Conservation (phyloP, 1,140 invertebrate species). For the Daktulosphaira vitifoliae region DNA sequence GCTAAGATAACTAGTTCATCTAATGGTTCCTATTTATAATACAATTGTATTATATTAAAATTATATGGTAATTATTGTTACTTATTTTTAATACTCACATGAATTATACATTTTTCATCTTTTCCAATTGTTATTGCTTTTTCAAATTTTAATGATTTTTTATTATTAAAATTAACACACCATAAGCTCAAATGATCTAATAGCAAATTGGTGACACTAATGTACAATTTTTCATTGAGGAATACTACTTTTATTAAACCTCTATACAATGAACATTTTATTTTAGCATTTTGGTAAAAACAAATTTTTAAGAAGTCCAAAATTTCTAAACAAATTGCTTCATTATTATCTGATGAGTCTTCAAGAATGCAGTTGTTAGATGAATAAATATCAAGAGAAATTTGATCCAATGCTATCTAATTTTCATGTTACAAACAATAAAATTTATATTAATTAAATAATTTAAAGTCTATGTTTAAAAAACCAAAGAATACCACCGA, state of each 20-base stretch:
- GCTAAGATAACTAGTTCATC: constrained; percentile 6
- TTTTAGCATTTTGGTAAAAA: constrained; percentile 26
- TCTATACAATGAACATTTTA: constrained; percentile 15
- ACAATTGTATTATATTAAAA: background rate
- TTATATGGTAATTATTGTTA: background rate
- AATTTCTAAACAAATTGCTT: constrained; percentile 27
- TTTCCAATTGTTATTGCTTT: background rate
- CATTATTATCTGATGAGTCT: constrained; percentile 13
- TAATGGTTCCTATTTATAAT: constrained; percentile 5
- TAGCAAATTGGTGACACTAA: background rate
- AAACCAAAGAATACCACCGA: too few species aligned
- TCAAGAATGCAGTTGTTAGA: background rate
- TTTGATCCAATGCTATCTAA: constrained; percentile 7
- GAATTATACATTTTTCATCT: background rate
- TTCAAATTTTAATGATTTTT: constrained; percentile 24
- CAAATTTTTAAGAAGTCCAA: constrained; percentile 16
- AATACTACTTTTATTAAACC: constrained; percentile 10
- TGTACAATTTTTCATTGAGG: background rate
- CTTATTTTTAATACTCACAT: background rate
- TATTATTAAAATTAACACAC: constrained; percentile 1
- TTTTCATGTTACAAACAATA: too few species aligned
- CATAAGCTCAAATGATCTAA: constrained; percentile 10
- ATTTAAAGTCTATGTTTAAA: too few species aligned
- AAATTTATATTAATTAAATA: too few species aligned
- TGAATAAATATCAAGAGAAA: constrained; percentile 23